These are phyloP conservation scores for Dufourea novaeangliae DNA, from an alignment of 1,140 invertebrate species.

Conservation along the genomic window DNA sequence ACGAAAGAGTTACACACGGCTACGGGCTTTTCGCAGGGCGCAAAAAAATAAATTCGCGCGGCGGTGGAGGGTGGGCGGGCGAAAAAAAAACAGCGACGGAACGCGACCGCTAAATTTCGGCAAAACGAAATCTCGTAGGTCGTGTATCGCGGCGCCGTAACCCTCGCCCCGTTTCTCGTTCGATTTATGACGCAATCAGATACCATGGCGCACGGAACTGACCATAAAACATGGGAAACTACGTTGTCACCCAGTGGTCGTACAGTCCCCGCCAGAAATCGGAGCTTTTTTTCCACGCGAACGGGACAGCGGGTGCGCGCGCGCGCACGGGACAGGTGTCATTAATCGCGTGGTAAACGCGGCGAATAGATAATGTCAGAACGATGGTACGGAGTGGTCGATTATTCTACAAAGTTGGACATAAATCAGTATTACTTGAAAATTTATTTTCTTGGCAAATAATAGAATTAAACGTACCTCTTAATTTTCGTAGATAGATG, in stretches of 20 bases:
- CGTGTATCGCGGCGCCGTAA: slow-evolving; percentile 57
- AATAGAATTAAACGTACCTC: too few species aligned
- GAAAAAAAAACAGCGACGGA: slow-evolving; percentile 37
- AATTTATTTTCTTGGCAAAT: too few species aligned
- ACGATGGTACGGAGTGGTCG: background rate
- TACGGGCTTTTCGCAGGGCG: slow-evolving; percentile 7
- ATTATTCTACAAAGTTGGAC: too few species aligned
- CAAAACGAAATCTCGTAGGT: slow-evolving; percentile 68
- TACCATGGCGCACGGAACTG: slow-evolving; percentile 73
- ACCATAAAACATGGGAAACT: slow-evolving; percentile 77
- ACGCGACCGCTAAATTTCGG: slow-evolving; percentile 65
- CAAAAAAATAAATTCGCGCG: slow-evolving; percentile 41
- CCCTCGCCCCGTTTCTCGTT: slow-evolving; percentile 69
- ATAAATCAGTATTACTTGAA: too few species aligned
- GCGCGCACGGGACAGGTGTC: slow-evolving; percentile 41
- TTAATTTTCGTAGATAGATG: too few species aligned
- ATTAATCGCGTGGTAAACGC: slow-evolving; percentile 52
- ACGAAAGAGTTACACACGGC: slow-evolving; percentile 15
- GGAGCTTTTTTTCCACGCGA: slow-evolving; percentile 29
- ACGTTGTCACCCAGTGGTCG: slow-evolving; percentile 70
- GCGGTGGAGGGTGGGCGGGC: background rate
- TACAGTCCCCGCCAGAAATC: slow-evolving; percentile 67
- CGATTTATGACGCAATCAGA: slow-evolving; percentile 79
- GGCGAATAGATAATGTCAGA: slow-evolving; percentile 12
- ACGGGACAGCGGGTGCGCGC: background rate